These are phyloP conservation scores for Magallana gigas DNA, from an alignment of 1,140 invertebrate genomes.

Conservation along the genomic window DNA sequence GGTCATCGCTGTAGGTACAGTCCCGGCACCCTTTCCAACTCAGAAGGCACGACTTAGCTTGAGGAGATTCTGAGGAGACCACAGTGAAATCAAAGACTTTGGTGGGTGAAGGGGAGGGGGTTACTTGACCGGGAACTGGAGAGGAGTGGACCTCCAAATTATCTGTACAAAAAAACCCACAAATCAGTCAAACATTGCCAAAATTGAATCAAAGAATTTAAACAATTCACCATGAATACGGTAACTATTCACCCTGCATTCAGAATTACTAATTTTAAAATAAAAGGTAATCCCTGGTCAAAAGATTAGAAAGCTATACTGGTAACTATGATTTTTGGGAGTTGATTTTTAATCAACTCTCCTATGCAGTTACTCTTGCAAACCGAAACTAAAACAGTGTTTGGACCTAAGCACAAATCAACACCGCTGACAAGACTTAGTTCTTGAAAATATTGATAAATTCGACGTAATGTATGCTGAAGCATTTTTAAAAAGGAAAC, in stretches of 20 bases:
- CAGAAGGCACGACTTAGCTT: conserved; percentile 69
- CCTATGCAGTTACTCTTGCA: no score
- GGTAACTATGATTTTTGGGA: no score
- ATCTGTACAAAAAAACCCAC: conserved; percentile 37
- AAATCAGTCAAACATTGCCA: neutral
- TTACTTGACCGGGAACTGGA: conserved; percentile 56
- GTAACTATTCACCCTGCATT: neutral
- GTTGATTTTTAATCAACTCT: no score
- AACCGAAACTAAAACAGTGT: no score
- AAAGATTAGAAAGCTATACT: no score
- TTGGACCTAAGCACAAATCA: no score
- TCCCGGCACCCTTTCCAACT: conserved; percentile 69
- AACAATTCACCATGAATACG: neutral
- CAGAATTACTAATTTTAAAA: no score
- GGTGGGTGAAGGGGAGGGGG: conserved; percentile 56
- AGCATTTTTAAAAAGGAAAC: no score
- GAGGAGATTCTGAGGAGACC: conserved; percentile 64
- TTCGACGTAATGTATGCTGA: no score
- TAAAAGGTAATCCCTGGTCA: no score
- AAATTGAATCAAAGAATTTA: neutral
- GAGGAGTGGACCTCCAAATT: conserved; percentile 62
- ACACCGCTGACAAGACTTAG: no score
- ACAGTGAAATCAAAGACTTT: conserved; percentile 70
- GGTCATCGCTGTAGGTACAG: conserved; percentile 63
- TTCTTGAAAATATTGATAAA: no score